Base-by-base conservation (phyloP, 2,797 vertebrate genomes). In the Pagetopsis macropterus region DNA sequence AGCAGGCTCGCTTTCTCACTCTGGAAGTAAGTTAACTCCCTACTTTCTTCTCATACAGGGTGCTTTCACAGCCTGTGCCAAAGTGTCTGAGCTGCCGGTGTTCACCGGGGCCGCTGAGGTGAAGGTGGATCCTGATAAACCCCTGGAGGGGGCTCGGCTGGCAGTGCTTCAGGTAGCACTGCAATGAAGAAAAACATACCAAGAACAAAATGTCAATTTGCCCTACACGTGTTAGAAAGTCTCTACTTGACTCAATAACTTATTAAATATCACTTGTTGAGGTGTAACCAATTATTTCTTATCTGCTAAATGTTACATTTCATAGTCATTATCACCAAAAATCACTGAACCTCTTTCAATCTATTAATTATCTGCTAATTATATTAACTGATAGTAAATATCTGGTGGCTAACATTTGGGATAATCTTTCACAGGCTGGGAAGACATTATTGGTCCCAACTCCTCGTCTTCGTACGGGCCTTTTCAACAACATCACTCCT, bases 61-160 rank as follows among this genome's bases (percentile, higher is more conserved):
- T 0, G 96, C 97, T 68, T 87, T 85, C 3, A 89, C 84, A 76
- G 95, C 95, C 83, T 95, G 96, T 69, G 65, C 91, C 79, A 94
- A 86, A 68, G 54, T 98, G 59, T 66, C 83, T 82, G 89, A 92
- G 75, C 93, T 98, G 33, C 93, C 94, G 10, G 86, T 63, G 52
- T 99, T 98, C 91, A 48, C 49, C 69, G 90, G 91, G 83, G 85
- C 94, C 0, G 65, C 46, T 46, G 96, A 96, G 84, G 87, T 99
- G 76, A 99, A 99, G 85, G 97, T 98, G 95, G 98, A 97, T 89
- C 98, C 98, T 0, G 98, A 99, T 88, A 99, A 99, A 67, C 96
- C 97, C 0, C 90, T 99, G 62, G 96, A 99, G 86, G 97, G 96
- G 0, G 94, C 92, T 46, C 95, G 97, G 31, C 93, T 98, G 64